Percentiles rank a stretch among this genome's conserved stretches.
Conservation (phyloP, 1,140 invertebrate species). For the Chrysomallon squamiferum region DNA sequence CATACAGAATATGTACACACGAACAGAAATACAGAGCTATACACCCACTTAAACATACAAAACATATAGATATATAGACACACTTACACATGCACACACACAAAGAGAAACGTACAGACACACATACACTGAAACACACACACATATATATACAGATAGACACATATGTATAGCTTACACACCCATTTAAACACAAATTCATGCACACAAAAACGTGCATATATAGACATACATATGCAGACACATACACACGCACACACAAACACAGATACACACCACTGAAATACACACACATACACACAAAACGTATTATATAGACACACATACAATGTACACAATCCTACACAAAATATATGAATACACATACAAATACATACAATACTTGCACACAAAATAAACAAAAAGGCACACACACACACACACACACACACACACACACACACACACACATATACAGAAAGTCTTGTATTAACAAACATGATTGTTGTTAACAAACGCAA, state of each 20-base stretch:
- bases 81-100: not conserved
- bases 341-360: too few species aligned
- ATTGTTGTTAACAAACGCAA: too few species aligned
- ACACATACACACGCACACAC: constrained; percentile 2
- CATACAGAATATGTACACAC: too few species aligned
- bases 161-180: not conserved
- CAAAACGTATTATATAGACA: too few species aligned
- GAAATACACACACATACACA: too few species aligned
- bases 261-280: constrained; percentile 2
- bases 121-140: not conserved
- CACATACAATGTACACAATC: not conserved
- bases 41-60: too few species aligned
- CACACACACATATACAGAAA: not conserved
- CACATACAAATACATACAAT: not conserved
- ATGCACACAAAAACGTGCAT: not conserved
- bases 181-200: too few species aligned
- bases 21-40: too few species aligned
- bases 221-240: not conserved
- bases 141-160: not conserved
- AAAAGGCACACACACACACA: too few species aligned
- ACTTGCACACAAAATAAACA: not conserved
- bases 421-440: too few species aligned
- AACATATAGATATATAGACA: too few species aligned
- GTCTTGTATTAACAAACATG: too few species aligned
- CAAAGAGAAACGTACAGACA: not conserved